Evolutionary conservation across 92 coral and sea anemone genomes (phyloP), one percentile per base, ranked within the genome.

Genomic region (Pocillopora grandis): DNA sequence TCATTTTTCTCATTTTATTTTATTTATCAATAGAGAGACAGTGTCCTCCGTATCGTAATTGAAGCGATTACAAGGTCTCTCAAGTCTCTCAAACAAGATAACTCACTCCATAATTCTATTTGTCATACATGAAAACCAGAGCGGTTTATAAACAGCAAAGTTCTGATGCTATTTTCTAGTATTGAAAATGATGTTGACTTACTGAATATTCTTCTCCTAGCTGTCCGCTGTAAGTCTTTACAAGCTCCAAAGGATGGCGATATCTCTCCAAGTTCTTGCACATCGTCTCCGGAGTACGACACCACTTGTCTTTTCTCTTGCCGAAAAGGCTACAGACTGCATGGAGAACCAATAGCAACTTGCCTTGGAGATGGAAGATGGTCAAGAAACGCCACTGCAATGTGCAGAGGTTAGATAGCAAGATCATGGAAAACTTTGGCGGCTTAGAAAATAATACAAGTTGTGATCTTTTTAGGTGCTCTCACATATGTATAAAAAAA

Each of bases 351-450:
- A 71, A 85, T 85, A 71, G 69, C 60, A 13, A 85, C 90, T 18
- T 91, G 94, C 49, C 80, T 88, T 66, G 80, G 79, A n/a, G 72
- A 73, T 58, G 91, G 92, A 17, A 81, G 88, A 42, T 88, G 91
- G 91, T 76, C 91, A 31, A 79, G 81, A 66, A 78, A 81, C 66
- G 62, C 70, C 62, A 80, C 36, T 33, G 36, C 67, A 12, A 35
- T 76, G 66, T 83, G 87, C 33, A 58, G 62, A 83, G 87, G 87
- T 83, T 19, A 31, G 74, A 15, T 33, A 61, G 13, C 10, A 3
- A 15, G 18, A 12, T 76, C 11, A 16, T 19, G 52, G 57, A 18
- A 17, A 19, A 12, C 12, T 35, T 71, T 23, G 27, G 52, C 76
- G 27, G 52, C 76, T 71, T 70, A 33, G 3, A 20, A 20, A 70